Conservation (phyloP, 2,888 invertebrate genomes). For the Glyphotaelius pellucidus region DNA sequence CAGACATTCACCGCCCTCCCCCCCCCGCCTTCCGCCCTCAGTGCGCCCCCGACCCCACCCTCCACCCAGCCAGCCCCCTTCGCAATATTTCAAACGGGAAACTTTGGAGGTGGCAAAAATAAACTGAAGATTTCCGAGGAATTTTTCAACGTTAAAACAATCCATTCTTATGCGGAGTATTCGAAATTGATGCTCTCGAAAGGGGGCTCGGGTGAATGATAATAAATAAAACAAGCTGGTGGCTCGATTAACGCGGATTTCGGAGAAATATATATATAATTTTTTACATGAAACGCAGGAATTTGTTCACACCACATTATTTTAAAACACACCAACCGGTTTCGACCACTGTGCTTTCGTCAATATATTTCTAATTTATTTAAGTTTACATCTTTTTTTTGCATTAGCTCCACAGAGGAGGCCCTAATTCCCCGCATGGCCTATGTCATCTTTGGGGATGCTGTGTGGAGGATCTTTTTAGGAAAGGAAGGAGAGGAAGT, state of each 20-base stretch:
- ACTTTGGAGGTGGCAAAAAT: slow-evolving; percentile 43
- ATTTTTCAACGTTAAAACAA: slow-evolving; percentile 35
- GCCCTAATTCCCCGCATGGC: too few relatives aligned
- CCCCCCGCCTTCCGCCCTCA: background rate
- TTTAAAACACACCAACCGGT: background rate
- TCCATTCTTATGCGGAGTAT: background rate
- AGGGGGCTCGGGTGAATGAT: background rate
- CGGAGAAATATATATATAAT: background rate
- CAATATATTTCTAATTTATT: background rate
- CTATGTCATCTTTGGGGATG: too few relatives aligned
- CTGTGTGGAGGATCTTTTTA: too few relatives aligned
- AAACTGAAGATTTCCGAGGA: slow-evolving; percentile 32
- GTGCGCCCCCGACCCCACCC: background rate
- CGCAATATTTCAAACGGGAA: slow-evolving; percentile 32
- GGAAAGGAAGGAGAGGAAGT: too few relatives aligned
- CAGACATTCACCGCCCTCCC: slow-evolving; percentile 29
- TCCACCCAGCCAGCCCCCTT: slow-evolving; percentile 10
- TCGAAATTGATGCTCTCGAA: slow-evolving; percentile 28
- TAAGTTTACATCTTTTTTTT: background rate
- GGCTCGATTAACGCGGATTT: background rate
- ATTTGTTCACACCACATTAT: background rate
- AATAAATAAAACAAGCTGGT: slow-evolving; percentile 3
- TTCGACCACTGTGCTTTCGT: background rate
- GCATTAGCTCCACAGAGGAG: too few relatives aligned
- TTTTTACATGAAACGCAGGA: background rate